Conservation (phyloP, 1,140 invertebrate species). For the Trissolcus basalis region DNA sequence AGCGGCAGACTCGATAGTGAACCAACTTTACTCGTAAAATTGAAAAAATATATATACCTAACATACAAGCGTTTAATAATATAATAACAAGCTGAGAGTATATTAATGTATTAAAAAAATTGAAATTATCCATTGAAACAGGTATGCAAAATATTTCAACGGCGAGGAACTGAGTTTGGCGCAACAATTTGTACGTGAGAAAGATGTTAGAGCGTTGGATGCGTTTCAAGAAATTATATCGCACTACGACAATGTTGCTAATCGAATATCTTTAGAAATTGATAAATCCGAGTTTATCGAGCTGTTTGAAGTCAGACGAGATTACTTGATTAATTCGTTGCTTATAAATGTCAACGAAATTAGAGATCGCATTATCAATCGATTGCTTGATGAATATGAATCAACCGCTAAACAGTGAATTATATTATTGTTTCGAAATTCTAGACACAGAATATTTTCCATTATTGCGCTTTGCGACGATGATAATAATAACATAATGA, state of each 20-base stretch:
- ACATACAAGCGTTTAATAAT: background rate
- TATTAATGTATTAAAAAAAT: too few relatives aligned
- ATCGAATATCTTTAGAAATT: conserved; percentile 81
- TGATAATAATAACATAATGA: too few relatives aligned
- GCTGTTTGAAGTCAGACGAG: conserved; percentile 91
- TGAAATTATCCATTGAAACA: conserved; percentile 28
- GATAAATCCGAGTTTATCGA: conserved; percentile 85
- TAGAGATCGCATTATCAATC: conserved; percentile 82
- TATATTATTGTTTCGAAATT: too few relatives aligned
- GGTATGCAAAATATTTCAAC: conserved; percentile 71
- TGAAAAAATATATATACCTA: too few relatives aligned
- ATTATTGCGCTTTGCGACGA: too few relatives aligned
- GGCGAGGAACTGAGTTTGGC: conserved; percentile 79
- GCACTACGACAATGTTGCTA: conserved; percentile 80
- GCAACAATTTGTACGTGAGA: conserved; percentile 81
- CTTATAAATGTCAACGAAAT: conserved; percentile 82
- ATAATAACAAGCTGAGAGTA: background rate
- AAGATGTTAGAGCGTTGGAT: conserved; percentile 78
- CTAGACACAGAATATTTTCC: too few relatives aligned
- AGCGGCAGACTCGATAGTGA: conserved; percentile 81
- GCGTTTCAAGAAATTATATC: conserved; percentile 81
- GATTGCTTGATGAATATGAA: conserved; percentile 88
- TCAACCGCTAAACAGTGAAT: conserved; percentile 83
- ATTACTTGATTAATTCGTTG: conserved; percentile 84
- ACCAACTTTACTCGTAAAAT: conserved; percentile 78